A percentile compares a stretch with the other conserved stretches of the same genome.
These are phyloP conservation scores for Martes martes DNA, from an alignment of 2,113 vertebrate species.

Conservation along the genomic window DNA sequence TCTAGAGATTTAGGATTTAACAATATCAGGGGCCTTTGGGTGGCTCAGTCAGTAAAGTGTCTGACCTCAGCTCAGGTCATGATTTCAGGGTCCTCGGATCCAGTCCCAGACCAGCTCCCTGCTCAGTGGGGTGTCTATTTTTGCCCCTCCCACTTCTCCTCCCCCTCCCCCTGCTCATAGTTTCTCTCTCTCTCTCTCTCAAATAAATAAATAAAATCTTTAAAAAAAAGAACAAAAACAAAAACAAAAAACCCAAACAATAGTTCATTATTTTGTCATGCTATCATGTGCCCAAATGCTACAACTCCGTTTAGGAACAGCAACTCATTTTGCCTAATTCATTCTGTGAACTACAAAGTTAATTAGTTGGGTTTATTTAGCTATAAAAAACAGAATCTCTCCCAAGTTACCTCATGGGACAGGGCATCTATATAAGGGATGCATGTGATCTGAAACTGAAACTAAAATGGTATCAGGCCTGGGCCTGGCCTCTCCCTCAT, in stretches of 20 bases:
- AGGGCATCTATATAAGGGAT: background rate
- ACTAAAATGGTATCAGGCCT: background rate
- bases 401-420: background rate
- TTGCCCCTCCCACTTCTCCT: background rate
- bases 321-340: background rate
- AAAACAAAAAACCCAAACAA: background rate
- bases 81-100: background rate
- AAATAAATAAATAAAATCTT: background rate
- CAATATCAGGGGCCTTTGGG: background rate
- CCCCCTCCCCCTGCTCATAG: background rate
- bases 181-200: background rate
- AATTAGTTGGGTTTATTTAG: background rate
- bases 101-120: background rate
- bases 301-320: background rate
- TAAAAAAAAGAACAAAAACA: too few species aligned
- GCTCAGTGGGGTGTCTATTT: background rate
- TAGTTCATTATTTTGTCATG: background rate
- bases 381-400: background rate
- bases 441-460: background rate
- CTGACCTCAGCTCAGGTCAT: background rate
- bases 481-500: background rate
- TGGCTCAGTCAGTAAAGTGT: background rate
- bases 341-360: background rate
- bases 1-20: background rate
- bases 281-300: background rate